Evolutionary conservation across 2,797 vertebrate species (phyloP).

Genomic region (Aeoliscus strigatus): DNA sequence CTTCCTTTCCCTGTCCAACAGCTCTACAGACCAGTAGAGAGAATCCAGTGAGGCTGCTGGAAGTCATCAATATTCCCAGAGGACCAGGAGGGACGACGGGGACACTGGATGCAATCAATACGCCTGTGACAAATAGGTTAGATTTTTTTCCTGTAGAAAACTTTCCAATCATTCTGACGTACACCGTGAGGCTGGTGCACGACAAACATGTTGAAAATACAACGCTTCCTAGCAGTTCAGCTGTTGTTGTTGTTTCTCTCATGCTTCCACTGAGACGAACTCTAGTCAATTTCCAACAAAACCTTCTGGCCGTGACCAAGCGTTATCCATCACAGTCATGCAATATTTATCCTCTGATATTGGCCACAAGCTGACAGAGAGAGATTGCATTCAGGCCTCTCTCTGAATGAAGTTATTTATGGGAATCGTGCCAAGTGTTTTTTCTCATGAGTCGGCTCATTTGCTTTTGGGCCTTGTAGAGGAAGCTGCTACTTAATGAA

Average conservation of each 20-base stretch:
- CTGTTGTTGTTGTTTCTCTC: not conserved
- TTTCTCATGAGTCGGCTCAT: conserved; percentile 23
- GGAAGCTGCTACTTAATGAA: conserved; percentile 21
- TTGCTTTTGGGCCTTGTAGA: not conserved
- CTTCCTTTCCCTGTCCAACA: not conserved
- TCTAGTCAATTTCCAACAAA: conserved; percentile 5
- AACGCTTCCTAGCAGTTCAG: not conserved
- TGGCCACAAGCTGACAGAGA: conserved; percentile 18
- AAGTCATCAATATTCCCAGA: conserved; percentile 33
- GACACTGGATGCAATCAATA: conserved; percentile 28
- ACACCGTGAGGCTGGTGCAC: not conserved
- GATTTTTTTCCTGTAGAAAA: not conserved
- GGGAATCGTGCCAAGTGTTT: conserved; percentile 23
- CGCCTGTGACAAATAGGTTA: conserved; percentile 9
- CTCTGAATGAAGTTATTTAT: conserved; percentile 25
- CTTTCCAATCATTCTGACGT: not conserved
- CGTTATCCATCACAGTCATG: conserved; percentile 9
- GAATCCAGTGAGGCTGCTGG: conserved; percentile 10
- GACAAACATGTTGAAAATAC: not conserved
- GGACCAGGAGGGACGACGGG: conserved; percentile 8
- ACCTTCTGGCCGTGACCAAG: conserved; percentile 5
- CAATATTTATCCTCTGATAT: conserved; percentile 26
- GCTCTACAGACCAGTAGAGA: conserved; percentile 3
- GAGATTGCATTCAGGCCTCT: conserved; percentile 13
- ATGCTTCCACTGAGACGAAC: conserved; percentile 1